Percentiles rank a stretch among this genome's conserved stretches.
Conservation (phyloP, 2,113 vertebrate genomes). For the Eretmochelys imbricata region DNA sequence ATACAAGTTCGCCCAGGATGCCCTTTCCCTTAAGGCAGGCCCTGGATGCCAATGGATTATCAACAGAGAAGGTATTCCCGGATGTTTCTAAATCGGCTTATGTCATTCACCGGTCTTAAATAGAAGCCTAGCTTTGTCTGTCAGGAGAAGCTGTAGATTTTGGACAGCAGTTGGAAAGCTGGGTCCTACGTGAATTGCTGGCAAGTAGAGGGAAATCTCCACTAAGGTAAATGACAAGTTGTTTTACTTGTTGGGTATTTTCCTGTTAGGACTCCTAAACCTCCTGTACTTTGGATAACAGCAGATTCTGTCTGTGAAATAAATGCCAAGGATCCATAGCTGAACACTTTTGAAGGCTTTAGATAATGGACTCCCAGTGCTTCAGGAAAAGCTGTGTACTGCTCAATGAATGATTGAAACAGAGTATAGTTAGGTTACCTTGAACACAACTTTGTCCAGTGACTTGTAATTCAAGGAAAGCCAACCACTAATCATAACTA, state of each 20-base stretch:
- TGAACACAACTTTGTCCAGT: constrained; percentile 51
- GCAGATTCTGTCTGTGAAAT: not conserved
- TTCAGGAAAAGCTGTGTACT: constrained; percentile 7
- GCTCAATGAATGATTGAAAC: constrained; percentile 10
- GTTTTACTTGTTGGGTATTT: not conserved
- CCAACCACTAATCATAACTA: constrained; percentile 47
- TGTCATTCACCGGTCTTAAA: not conserved
- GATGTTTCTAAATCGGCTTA: not conserved
- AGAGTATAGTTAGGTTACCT: not conserved
- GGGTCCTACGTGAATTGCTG: accelerated
- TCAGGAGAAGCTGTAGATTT: not conserved
- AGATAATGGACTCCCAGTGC: not conserved
- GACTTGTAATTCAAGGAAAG: constrained; percentile 48
- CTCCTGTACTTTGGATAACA: not conserved
- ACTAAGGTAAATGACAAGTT: not conserved
- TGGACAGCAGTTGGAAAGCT: not conserved
- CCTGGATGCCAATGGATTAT: not conserved
- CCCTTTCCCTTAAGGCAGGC: no score
- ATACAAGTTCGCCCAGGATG: no score
- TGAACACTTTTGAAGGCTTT: not conserved
- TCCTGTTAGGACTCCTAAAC: not conserved
- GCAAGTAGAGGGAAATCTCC: not conserved
- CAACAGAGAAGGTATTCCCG: accelerated
- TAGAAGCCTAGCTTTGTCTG: not conserved
- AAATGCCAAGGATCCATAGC: not conserved